Conservation (phyloP, 2,888 invertebrate species). For the Yponomeuta cagnagella region DNA sequence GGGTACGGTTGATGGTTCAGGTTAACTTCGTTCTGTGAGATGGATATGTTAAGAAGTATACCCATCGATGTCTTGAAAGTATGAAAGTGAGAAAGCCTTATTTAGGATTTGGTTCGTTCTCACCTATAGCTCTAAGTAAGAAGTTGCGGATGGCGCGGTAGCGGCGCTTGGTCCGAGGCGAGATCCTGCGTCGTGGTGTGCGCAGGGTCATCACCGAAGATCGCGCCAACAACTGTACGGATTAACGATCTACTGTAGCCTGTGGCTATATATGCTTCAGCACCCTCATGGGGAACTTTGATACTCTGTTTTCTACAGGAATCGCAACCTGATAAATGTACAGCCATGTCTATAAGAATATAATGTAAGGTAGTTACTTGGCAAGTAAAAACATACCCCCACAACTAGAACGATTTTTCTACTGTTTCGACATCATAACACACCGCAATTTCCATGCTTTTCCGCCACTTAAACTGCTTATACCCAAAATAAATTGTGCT, state of each 20-base stretch:
- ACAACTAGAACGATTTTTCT: neutral
- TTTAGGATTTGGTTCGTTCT: conserved; percentile 10
- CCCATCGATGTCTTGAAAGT: too few relatives aligned
- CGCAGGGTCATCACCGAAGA: conserved; percentile 52
- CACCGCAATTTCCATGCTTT: neutral
- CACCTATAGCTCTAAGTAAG: conserved; percentile 53
- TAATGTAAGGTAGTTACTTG: too few relatives aligned
- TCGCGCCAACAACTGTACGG: neutral
- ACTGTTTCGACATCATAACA: neutral
- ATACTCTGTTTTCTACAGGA: too few relatives aligned
- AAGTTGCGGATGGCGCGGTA: conserved; percentile 56
- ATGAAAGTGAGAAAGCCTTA: too few relatives aligned
- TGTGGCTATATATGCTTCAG: too few relatives aligned
- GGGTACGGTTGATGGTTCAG: too few relatives aligned
- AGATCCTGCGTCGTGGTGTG: conserved; percentile 59
- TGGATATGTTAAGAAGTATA: too few relatives aligned
- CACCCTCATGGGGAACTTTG: too few relatives aligned
- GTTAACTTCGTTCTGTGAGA: too few relatives aligned
- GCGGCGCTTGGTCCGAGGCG: conserved; percentile 55
- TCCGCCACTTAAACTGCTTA: neutral
- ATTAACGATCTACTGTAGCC: neutral
- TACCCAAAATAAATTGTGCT: conserved; percentile 36
- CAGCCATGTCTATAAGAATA: too few relatives aligned
- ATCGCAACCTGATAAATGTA: too few relatives aligned
- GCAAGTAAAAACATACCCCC: neutral